A percentile compares a stretch with the other conserved stretches of the same genome.
Conservation (phyloP, 2,797 vertebrate genomes). For the Lacerta bilineata region DNA sequence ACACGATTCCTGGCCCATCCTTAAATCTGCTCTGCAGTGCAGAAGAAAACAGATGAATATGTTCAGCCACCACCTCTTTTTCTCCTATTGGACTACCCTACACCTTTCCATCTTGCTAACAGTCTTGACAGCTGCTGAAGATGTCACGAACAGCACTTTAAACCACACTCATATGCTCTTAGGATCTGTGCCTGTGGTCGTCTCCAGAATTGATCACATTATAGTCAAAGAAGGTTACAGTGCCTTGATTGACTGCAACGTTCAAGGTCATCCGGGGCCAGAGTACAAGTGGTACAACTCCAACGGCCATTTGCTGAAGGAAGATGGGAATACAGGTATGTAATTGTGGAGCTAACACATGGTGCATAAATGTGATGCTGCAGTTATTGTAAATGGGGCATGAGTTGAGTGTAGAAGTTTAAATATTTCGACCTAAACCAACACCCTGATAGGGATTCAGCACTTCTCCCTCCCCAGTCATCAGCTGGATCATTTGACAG, state of each 20-base stretch:
- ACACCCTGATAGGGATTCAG: too few relatives aligned
- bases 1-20: constrained; percentile 48
- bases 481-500: too few relatives aligned
- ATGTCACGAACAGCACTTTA: constrained; percentile 78
- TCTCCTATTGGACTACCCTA: constrained; percentile 79
- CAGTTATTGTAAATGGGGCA: background rate
- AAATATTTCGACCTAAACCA: too few relatives aligned
- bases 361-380: background rate
- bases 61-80: constrained; percentile 62
- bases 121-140: constrained; percentile 73
- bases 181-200: constrained; percentile 83
- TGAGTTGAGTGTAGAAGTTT: too few relatives aligned
- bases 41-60: constrained; percentile 74
- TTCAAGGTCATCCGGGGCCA: constrained; percentile 90
- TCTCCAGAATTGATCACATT: constrained; percentile 87
- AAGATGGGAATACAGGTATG: constrained; percentile 84
- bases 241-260: constrained; percentile 93
- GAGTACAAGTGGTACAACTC: constrained; percentile 95
- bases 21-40: constrained; percentile 48
- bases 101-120: constrained; percentile 79
- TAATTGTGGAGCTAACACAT: background rate
- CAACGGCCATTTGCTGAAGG: constrained; percentile 85
- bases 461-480: too few relatives aligned
- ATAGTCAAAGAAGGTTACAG: constrained; percentile 94
- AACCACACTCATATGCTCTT: constrained; percentile 73